Evolutionary conservation across 2,113 vertebrate species (phyloP).

Genomic region (Anguilla rostrata): DNA sequence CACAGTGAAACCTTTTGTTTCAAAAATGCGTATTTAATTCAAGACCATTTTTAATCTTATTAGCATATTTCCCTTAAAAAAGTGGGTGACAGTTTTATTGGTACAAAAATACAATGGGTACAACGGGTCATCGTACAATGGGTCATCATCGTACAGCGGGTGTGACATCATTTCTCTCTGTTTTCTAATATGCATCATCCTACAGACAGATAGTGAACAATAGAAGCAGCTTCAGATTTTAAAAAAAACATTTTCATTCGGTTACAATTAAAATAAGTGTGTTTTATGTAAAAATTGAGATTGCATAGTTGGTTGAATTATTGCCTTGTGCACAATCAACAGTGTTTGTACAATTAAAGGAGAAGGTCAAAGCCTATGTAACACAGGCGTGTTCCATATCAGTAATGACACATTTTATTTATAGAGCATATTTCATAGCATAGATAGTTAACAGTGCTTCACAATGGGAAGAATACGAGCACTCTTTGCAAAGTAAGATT

Average conservation of each 20-base stretch:
- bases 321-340: neutral
- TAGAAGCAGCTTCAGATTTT: neutral
- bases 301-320: neutral
- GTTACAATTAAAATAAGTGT: neutral
- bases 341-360: neutral
- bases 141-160: neutral
- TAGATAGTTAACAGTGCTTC: too few species aligned
- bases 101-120: neutral
- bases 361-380: too few species aligned
- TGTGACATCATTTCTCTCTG: too few species aligned
- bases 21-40: neutral
- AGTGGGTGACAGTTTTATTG: neutral
- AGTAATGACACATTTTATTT: too few species aligned
- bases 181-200: too few species aligned
- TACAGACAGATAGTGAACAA: neutral
- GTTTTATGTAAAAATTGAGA: neutral
- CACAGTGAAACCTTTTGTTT: neutral
- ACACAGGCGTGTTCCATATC: too few species aligned
- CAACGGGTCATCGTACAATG: neutral
- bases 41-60: neutral
- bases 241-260: neutral
- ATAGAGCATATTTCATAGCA: too few species aligned
- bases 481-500: too few species aligned
- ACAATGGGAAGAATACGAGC: too few species aligned
- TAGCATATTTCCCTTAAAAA: neutral